These are phyloP conservation scores for Falco novaeseelandiae DNA, from an alignment of 2,797 vertebrate genomes.

Conservation along the genomic window DNA sequence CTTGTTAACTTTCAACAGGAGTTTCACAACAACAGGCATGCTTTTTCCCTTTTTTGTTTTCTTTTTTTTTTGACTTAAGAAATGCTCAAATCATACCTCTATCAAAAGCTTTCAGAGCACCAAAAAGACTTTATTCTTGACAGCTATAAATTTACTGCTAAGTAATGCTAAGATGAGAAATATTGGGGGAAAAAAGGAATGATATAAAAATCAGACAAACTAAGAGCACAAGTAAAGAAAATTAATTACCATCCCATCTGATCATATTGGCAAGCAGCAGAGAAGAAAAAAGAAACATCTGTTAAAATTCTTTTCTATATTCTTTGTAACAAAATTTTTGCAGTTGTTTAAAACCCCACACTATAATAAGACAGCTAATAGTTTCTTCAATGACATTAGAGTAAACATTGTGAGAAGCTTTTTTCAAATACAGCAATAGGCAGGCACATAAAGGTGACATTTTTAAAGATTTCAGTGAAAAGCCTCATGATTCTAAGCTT, in stretches of 20 bases:
- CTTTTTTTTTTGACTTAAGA: background rate
- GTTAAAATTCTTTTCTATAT: slow-evolving; percentile 53
- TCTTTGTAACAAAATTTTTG: background rate
- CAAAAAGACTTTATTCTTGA: background rate
- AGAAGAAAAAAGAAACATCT: slow-evolving; percentile 49
- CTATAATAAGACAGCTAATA: background rate
- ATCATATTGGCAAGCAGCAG: slow-evolving; percentile 77
- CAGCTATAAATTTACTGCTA: background rate
- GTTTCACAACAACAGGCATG: background rate
- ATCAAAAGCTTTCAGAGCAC: background rate
- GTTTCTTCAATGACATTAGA: background rate
- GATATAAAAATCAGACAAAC: slow-evolving; percentile 10
- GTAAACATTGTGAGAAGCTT: background rate
- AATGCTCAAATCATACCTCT: too few relatives aligned
- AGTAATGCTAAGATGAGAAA: background rate
- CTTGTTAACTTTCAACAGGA: background rate
- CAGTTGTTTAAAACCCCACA: background rate
- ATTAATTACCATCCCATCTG: slow-evolving; percentile 95
- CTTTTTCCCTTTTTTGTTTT: background rate
- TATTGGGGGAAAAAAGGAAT: background rate
- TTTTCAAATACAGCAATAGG: background rate
- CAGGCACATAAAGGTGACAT: background rate
- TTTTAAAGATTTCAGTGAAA: background rate
- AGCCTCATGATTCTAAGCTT: background rate
- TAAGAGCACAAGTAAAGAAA: slow-evolving; percentile 42